Evolutionary conservation across 2,113 vertebrate genomes (phyloP), one percentile per base, ranked within the genome.

Genomic region (Passer domesticus): DNA sequence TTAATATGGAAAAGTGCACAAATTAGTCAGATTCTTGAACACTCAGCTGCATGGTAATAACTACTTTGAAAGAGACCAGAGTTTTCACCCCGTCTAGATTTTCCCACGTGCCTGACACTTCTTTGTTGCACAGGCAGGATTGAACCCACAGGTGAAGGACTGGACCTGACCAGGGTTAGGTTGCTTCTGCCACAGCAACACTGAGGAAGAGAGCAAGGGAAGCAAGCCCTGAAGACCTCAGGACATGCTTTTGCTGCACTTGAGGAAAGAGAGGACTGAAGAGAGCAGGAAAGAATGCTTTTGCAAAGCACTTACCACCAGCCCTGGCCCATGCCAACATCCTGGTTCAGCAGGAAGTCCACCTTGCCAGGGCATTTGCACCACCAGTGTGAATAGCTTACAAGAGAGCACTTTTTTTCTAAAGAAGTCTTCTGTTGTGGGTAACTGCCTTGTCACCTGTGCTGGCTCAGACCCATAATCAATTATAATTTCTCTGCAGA

Each of bases 241-340:
- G 7, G 11, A 39, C 2, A 1, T 3, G 6, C 4, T 66, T 66
- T 37, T 58, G 10, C 15, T 41, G 21, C 0, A 0, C 9, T 66
- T 66, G 15, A 55, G 13, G 41, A 13, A 55, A 6, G 15, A 80
- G 21, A 60, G 13, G 24, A 49, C 15, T 14, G 30, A 70, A 58
- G 43, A 39, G 10, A 74, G 5, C 1, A 62, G 30, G 16, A 49
- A 52, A 76, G 8, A 4, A 3, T 41, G 22, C 10, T 68, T 79
- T 75, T 55, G 21, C 7, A 43, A 56, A 39, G 24, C 9, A 5
- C 16, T 79, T 35, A 24, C n/a, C 20, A 37, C 6, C 52, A 66
- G 9, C 13, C 5, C 10, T 13, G 8, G 22, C 13, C 55, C 23
- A 18, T 9, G 46, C 24, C 41, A 58, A 52, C 21, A 76, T 20